Percentiles rank a stretch among this genome's conserved stretches.
Conservation (phyloP, 1,140 invertebrate genomes). For the Bombus sylvicola region DNA sequence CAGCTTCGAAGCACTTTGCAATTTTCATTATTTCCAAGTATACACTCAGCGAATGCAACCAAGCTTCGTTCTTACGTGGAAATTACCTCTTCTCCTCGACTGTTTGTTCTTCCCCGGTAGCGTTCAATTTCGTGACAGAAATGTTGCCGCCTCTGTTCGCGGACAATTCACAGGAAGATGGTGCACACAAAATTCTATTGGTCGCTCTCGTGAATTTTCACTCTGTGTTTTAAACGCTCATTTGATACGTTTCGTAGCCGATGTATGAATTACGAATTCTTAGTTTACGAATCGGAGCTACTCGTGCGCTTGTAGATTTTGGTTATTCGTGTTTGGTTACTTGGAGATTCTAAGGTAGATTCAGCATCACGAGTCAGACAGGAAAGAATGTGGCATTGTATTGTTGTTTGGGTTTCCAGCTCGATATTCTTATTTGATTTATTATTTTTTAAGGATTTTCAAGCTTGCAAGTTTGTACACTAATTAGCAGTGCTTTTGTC, state of each 20-base stretch:
- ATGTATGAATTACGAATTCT: no score
- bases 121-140: slow-evolving; percentile 17
- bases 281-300: no score
- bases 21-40: slow-evolving; percentile 44
- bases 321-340: no score
- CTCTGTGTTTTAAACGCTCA: not conserved
- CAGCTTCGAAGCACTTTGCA: not conserved
- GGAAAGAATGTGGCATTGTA: no score
- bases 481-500: no score
- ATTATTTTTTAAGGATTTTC: no score
- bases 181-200: not conserved
- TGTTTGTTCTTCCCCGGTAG: not conserved
- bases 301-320: no score
- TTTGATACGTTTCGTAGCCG: not conserved
- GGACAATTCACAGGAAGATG: not conserved
- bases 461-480: no score
- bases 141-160: not conserved
- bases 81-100: not conserved
- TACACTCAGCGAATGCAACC: not conserved
- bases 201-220: not conserved
- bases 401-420: no score
- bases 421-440: no score
- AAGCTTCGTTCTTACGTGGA: slow-evolving; percentile 24
- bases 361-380: no score
- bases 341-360: no score